These are phyloP conservation scores for Malthinus seriepunctatus DNA, from an alignment of 2,888 invertebrate genomes.

Conservation along the genomic window DNA sequence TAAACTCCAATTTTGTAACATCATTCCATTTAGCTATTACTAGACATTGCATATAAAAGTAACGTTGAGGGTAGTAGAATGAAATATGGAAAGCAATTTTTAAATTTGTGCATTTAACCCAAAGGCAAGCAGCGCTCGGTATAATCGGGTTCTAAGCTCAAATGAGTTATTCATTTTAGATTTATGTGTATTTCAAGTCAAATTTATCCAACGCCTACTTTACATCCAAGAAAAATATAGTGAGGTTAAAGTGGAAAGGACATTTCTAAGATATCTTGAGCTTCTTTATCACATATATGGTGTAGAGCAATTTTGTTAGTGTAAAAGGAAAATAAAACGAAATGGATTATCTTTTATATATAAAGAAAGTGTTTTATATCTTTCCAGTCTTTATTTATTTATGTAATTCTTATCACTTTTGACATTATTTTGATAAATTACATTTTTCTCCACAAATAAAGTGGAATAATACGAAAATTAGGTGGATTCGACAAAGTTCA, in stretches of 20 bases:
- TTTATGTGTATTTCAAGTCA: slow-evolving; percentile 47
- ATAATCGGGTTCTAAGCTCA: slow-evolving; percentile 49
- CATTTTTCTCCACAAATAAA: no score
- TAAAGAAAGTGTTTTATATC: slow-evolving; percentile 17
- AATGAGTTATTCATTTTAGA: slow-evolving; percentile 52
- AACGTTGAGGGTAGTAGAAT: slow-evolving; percentile 23
- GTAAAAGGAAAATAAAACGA: slow-evolving; percentile 27
- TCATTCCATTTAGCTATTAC: slow-evolving; percentile 36
- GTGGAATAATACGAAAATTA: neutral
- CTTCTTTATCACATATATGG: slow-evolving; percentile 35
- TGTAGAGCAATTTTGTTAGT: slow-evolving; percentile 29
- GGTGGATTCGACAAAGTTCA: neutral
- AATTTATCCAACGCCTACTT: slow-evolving; percentile 41
- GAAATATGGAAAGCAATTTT: slow-evolving; percentile 50
- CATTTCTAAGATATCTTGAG: slow-evolving; percentile 35
- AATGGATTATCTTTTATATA: slow-evolving; percentile 27
- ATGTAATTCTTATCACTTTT: neutral
- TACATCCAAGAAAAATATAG: slow-evolving; percentile 23
- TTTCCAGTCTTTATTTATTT: slow-evolving; percentile 3
- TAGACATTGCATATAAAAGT: slow-evolving; percentile 19
- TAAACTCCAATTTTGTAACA: slow-evolving; percentile 19
- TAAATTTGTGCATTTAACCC: slow-evolving; percentile 50
- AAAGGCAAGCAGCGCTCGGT: slow-evolving; percentile 42
- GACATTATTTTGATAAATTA: slow-evolving; percentile 1
- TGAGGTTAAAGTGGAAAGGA: slow-evolving; percentile 34